Conservation (phyloP, 2,888 invertebrate species). For the Ormyrus rosae region DNA sequence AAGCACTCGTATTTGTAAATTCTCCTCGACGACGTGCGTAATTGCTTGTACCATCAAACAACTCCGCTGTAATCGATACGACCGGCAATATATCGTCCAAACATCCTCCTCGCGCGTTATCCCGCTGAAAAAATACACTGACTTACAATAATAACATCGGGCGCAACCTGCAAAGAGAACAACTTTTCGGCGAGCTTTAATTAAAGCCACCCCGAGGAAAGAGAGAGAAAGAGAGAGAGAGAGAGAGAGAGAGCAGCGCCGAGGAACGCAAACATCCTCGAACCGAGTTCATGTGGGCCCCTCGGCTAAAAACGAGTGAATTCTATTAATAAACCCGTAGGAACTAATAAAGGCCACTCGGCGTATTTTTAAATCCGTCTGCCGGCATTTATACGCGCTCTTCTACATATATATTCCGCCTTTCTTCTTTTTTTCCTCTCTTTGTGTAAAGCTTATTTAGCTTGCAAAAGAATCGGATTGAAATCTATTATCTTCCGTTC, state of each 20-base stretch:
- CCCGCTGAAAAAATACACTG: too few species aligned
- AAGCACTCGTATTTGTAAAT: too few species aligned
- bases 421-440: not conserved
- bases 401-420: not conserved
- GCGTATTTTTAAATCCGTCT: conserved; percentile 47
- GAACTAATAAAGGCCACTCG: conserved; percentile 45
- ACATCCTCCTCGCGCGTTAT: too few species aligned
- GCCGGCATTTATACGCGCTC: conserved; percentile 1
- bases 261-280: conserved; percentile 19
- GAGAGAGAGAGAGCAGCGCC: not conserved
- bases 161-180: not conserved
- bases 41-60: too few species aligned
- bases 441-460: too few species aligned
- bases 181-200: conserved; percentile 11
- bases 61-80: too few species aligned
- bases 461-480: too few species aligned
- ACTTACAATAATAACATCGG: not conserved
- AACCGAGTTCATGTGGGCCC: conserved; percentile 35
- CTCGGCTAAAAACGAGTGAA: conserved; percentile 32
- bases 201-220: conserved; percentile 16
- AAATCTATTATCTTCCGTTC: too few species aligned
- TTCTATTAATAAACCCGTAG: conserved; percentile 46
- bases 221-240: conserved; percentile 4
- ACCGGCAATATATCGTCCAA: too few species aligned
- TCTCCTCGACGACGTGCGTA: too few species aligned